Evolutionary conservation across 2,113 vertebrate genomes (phyloP), one percentile per base, ranked within the genome.

Genomic region (Dermatemys mawii): DNA sequence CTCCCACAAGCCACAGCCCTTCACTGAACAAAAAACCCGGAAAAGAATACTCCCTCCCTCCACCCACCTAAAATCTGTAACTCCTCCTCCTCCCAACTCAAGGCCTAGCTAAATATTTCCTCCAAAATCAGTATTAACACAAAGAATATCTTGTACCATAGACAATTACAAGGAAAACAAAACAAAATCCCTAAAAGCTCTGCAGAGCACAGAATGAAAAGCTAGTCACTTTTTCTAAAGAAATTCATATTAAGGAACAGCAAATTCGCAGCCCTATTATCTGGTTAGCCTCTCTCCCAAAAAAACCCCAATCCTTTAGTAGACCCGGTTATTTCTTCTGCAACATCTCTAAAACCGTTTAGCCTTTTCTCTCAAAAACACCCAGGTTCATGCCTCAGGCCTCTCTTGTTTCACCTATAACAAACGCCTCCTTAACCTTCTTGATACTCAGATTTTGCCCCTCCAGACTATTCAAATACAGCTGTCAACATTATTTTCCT

Each of bases 41-140:
- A 67, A 70, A 32, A 22, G 38, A 80, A 91, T 79, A 46, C 63
- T 83, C 1, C 27, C 84, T 54, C 54, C 92, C 82, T 75, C 92
- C 91, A 85, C 92, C 95, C 95, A 87, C 86, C 53, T 60, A 38
- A 70, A 89, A 82, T 67, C 63, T 53, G 0, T 88, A 90, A 89
- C 95, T 95, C 97, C 97, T 95, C 97, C 97, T 95, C 94, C 93
- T 79, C 57, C 32, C 87, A 90, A 49, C 90, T 75, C 57, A 92
- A 89, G 81, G 93, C 46, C 95, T 94, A 93, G 79, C 50, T 48
- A 84, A 93, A 11, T 79, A 81, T 44, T 93, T 90, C 3, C 21
- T 60, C 46, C 70, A 57, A 21, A 27, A 46, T 83, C 21, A 26
- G 32, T 48, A 90, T 73, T 38, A 44, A 88, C 57, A 86, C n/a